Evolutionary conservation across 1,140 invertebrate genomes (phyloP).

Genomic region (Tetramorium simillimum): DNA sequence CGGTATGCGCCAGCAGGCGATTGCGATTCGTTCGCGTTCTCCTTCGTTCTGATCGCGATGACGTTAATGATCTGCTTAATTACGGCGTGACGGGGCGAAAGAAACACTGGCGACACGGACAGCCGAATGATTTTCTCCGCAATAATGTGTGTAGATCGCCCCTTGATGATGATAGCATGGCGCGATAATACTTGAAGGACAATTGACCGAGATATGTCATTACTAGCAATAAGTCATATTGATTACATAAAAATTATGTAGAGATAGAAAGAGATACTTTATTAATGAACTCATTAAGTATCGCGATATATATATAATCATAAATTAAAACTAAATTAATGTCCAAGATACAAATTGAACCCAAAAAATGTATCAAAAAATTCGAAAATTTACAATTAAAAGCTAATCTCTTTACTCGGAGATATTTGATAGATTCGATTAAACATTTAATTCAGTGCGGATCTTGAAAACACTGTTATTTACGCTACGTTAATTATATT

Average conservation of each 20-base stretch:
- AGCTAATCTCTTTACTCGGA: neutral
- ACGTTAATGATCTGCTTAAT: conserved; percentile 85
- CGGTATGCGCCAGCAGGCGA: conserved; percentile 78
- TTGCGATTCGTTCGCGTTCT: conserved; percentile 80
- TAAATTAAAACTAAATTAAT: neutral
- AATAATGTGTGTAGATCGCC: conserved; percentile 33
- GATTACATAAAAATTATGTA: neutral
- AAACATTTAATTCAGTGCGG: neutral
- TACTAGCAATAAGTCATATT: neutral
- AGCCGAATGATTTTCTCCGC: conserved; percentile 14
- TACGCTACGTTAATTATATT: neutral
- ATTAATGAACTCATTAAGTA: neutral
- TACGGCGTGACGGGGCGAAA: conserved; percentile 78
- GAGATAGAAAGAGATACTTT: neutral
- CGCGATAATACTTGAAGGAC: conserved; percentile 9
- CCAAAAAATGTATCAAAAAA: neutral
- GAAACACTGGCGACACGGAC: conserved; percentile 38
- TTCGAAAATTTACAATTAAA: neutral
- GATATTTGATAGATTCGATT: neutral
- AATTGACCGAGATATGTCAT: neutral
- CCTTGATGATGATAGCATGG: neutral
- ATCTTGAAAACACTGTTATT: neutral
- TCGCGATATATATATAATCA: neutral
- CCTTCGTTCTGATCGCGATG: conserved; percentile 71
- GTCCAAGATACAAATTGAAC: neutral